Percentiles rank a stretch among this genome's conserved stretches.
Conservation (phyloP, 2,797 vertebrate genomes). For the Nyctalus aviator region DNA sequence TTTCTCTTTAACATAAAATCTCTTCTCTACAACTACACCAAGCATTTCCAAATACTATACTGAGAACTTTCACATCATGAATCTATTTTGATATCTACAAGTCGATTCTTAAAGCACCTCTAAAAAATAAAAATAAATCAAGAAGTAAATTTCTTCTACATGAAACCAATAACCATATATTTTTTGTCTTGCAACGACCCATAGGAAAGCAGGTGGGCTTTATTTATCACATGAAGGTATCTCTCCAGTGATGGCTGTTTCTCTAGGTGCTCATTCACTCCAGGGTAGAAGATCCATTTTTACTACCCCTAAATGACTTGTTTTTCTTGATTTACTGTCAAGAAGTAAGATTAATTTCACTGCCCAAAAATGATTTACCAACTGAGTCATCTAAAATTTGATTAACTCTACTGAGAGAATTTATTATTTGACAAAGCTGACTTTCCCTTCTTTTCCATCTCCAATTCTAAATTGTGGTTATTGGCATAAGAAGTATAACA, state of each 20-base stretch:
- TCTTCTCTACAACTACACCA: neutral
- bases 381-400: conserved; percentile 39
- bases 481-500: neutral
- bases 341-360: neutral
- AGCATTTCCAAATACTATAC: conserved; percentile 20
- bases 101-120: neutral
- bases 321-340: conserved; percentile 13
- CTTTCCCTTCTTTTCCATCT: neutral
- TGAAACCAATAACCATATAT: neutral
- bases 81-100: neutral
- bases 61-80: neutral
- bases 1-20: conserved; percentile 36
- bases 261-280: neutral
- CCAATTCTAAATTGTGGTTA: conserved; percentile 29
- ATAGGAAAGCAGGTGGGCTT: neutral
- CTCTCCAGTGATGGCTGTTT: neutral
- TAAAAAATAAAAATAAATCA: conserved; percentile 34
- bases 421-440: conserved; percentile 26
- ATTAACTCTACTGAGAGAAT: neutral
- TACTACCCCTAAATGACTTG: neutral
- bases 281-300: neutral
- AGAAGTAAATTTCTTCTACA: neutral
- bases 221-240: neutral
- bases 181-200: neutral
- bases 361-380: neutral